Evolutionary conservation across 2,797 vertebrate species (phyloP), one percentile per base, ranked within the genome.

Genomic region (Premnoplex brunnescens): DNA sequence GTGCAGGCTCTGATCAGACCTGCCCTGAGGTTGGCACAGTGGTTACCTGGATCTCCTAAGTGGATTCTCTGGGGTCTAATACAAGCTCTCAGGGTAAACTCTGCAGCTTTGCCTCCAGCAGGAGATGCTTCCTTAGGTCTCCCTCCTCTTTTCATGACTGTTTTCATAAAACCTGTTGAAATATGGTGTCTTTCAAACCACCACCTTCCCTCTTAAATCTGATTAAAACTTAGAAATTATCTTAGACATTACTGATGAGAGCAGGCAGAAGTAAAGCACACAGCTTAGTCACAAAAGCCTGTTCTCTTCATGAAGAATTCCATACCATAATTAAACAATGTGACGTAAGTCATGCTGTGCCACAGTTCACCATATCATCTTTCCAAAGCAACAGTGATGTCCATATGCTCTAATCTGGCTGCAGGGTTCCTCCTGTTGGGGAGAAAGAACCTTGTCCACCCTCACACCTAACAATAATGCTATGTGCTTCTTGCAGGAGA

Each of bases 401-500:
- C 36, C 28, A 20, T 24, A 4, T 13, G n/a, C 27, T 80, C 55
- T 37, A 18, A 20, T 27, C 20, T 24, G 21, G 4, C n/a, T 69
- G 36, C 21, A 23, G 32, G 27, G 22, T 21, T 91, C 76, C 49
- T 80, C 44, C 54, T 1, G 2, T 14, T 14, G 60, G 64, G 64
- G 51, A 80, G 82, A 18, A 85, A 79, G 71, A 17, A n/a, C 19
- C 27, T 51, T 78, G 24, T 43, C n/a, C 49, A 32, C 23, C 19
- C 8, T 14, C 28, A 14, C 68, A 12, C 41, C 55, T 90, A 32
- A 80, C 22, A 27, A 2, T 9, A 27, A 2, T 9, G 8, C 17
- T 16, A 1, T 54, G 74, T 95, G 49, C 44, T 79, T 48, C 59
- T 62, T 39, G 18, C 83, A 97, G 95, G 87, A 59, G 95, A 96